These are phyloP conservation scores for Cynopterus sphinx DNA, from an alignment of 2,797 vertebrate species.

Conservation along the genomic window DNA sequence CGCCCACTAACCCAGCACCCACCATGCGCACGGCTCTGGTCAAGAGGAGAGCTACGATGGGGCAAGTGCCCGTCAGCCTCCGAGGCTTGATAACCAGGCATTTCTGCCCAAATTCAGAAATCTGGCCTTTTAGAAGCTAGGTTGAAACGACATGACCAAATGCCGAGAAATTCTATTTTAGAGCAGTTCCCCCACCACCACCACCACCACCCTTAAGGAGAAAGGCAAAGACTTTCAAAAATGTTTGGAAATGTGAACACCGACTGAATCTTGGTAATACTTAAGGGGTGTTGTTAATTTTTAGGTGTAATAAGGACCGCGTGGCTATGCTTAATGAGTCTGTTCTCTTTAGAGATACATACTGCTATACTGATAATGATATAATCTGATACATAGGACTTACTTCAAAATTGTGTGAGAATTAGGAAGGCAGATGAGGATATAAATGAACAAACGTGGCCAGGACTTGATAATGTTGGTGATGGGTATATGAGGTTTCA, in stretches of 20 bases:
- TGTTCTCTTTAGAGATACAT: not conserved
- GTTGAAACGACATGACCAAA: not conserved
- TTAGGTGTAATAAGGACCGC: not conserved
- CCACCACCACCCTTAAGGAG: not conserved
- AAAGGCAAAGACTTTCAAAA: constrained; percentile 16
- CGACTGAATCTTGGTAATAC: not conserved
- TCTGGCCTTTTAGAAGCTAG: not conserved
- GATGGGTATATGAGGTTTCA: not conserved
- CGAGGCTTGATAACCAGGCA: not conserved
- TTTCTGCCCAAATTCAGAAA: not conserved
- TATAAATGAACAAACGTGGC: not conserved
- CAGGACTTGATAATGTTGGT: not conserved
- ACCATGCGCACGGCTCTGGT: rapidly evolving
- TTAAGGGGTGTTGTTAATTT: not conserved
- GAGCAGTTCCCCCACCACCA: not conserved
- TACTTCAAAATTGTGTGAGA: not conserved
- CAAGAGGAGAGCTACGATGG: rapidly evolving
- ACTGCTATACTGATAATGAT: not conserved
- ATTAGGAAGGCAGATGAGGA: not conserved
- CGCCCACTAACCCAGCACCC: not conserved
- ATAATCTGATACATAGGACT: not conserved
- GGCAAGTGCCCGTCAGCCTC: not conserved
- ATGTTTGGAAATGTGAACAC: not conserved
- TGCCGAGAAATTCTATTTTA: not conserved
- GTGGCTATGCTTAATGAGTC: not conserved